Evolutionary conservation across 2,888 invertebrate genomes (phyloP), one percentile per base, ranked within the genome.

Genomic region (Callimorpha dominula): DNA sequence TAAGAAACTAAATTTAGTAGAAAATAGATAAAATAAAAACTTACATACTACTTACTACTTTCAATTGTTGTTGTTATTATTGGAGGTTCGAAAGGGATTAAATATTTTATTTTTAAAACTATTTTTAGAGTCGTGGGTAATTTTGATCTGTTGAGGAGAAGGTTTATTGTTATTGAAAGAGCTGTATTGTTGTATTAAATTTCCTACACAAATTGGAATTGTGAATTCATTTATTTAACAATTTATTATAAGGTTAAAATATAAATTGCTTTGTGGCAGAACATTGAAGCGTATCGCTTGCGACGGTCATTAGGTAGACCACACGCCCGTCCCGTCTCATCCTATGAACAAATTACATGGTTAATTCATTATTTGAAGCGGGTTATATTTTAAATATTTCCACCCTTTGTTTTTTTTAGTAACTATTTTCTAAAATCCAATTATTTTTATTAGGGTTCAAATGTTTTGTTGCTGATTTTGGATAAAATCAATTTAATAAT

Each of bases 321-420:
- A 82, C 89, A 79, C 40, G 74, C 85, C 81, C 77, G 74, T 75
- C 81, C 72, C 70, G 70, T 71, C 77, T 80, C 79, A 80, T 86
- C 84, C 82, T 85, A 86, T 83, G 75, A 71, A 85, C 85, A 88
- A 90, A 91, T 90, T 89, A 88, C 87, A 85, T 86, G 84, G 85
- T 86, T 87, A 83, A 88, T 89, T 88, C 85, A 87, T 89, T 87
- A 86, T 86, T 82, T 81, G 72, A 71, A 80, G 76, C 77, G 69
- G 73, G 72, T 78, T 79, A 83, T 79, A 81, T 81, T 79, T 71
- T 6, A 9, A 46, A 8, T 46, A 8, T 76, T 60, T 31, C 12
- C 20, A 57, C 4, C 57, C 78, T 69, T 74, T 72, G 75, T 77
- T 69, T 42, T 46, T 6, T 42, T 15, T 52, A 40, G 17, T 66